These are phyloP conservation scores for Nematopogon swammerdamellus DNA, from an alignment of 2,888 invertebrate species.

Conservation along the genomic window DNA sequence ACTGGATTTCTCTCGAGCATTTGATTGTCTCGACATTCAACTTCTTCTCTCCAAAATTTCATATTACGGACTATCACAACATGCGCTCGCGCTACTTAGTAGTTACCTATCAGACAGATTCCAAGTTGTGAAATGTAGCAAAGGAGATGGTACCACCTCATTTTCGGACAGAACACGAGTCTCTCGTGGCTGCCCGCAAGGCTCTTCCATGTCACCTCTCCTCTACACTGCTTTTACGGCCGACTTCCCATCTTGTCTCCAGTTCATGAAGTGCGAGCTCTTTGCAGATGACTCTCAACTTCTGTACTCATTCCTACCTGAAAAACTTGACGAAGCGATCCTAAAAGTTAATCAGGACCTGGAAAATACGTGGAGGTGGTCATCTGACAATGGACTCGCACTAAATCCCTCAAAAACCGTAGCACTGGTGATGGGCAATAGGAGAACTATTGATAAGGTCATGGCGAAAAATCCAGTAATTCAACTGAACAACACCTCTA, in stretches of 20 bases:
- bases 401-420: background rate
- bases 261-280: background rate
- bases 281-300: background rate
- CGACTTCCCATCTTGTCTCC: background rate
- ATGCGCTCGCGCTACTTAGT: background rate
- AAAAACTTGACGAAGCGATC: background rate
- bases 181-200: background rate
- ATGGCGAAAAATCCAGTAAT: background rate
- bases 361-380: background rate
- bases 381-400: background rate
- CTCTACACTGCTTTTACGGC: background rate
- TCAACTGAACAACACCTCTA: background rate
- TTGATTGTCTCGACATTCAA: constrained; percentile 15
- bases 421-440: background rate
- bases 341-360: background rate
- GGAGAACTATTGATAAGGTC: background rate
- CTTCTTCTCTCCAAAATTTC: constrained; percentile 11
- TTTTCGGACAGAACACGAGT: background rate
- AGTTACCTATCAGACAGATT: background rate
- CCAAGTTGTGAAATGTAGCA: background rate
- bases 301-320: background rate
- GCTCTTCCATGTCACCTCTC: background rate
- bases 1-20: constrained; percentile 18
- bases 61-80: constrained; percentile 6
- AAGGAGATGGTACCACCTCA: background rate